phyloP scores from a whole-genome alignment of 2,797 vertebrate species.

The Neoniphon sammara region DNA sequence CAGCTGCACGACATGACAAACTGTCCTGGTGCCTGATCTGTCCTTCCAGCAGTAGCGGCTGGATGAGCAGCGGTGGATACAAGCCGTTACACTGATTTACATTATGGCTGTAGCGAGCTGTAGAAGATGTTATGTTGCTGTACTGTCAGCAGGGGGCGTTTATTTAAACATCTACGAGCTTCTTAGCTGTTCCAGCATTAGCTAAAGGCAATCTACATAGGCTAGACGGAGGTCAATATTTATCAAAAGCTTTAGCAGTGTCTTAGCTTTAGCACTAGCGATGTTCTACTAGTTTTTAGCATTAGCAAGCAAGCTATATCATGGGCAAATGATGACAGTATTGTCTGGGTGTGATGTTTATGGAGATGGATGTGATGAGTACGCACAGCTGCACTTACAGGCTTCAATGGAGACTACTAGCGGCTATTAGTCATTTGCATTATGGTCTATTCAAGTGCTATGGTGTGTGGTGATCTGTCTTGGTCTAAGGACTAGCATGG shows the following conservation, averaged over 20 bases:
- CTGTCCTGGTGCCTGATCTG: constrained; percentile 29
- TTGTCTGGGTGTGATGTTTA: not conserved
- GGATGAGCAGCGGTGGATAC: constrained; percentile 38
- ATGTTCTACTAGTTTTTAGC: constrained; percentile 35
- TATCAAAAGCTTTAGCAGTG: constrained; percentile 37
- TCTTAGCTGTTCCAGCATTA: constrained; percentile 20
- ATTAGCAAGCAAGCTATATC: constrained; percentile 36
- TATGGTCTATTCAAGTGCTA: constrained; percentile 20
- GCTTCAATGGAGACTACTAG: constrained; percentile 25
- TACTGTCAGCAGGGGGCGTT: not conserved
- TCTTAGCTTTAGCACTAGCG: constrained; percentile 10
- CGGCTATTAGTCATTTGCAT: constrained; percentile 11
- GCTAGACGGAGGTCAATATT: constrained; percentile 10
- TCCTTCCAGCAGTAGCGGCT: constrained; percentile 45
- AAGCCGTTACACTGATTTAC: constrained; percentile 9
- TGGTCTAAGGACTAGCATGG: constrained; percentile 3
- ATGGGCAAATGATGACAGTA: constrained; percentile 18
- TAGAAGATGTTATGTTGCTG: not conserved
- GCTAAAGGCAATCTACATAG: constrained; percentile 15
- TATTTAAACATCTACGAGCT: constrained; percentile 5
- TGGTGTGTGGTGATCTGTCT: constrained; percentile 17
- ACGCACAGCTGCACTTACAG: constrained; percentile 3
- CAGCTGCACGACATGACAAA: not conserved
- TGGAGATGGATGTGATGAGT: not conserved
- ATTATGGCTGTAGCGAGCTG: constrained; percentile 3